Evolutionary conservation across 2,113 vertebrate genomes (phyloP).

Genomic region (Chitala chitala): DNA sequence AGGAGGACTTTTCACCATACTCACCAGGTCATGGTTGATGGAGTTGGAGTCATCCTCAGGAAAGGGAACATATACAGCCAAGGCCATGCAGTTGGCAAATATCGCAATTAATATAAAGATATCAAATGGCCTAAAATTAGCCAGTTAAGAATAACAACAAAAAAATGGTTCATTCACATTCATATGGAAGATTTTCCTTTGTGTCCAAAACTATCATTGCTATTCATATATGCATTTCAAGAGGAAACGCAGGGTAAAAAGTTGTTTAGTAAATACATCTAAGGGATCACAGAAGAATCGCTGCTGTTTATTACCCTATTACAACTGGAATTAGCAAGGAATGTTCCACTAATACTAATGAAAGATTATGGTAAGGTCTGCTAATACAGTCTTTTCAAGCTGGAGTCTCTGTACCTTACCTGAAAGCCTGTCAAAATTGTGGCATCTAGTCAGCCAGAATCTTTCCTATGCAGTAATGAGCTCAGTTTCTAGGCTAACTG

Average conservation of each 20-base stretch:
- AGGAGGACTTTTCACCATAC: slow-evolving; percentile 43
- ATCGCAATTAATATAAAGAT: slow-evolving; percentile 99
- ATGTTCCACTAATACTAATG: too few species aligned
- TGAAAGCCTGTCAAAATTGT: neutral
- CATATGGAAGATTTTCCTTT: neutral
- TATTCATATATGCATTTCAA: too few species aligned
- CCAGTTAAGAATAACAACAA: slow-evolving; percentile 69
- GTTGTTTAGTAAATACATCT: too few species aligned
- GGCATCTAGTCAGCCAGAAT: neutral
- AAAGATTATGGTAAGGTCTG: too few species aligned
- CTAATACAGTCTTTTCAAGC: too few species aligned
- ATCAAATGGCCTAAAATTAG: slow-evolving; percentile 88
- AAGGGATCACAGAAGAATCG: too few species aligned
- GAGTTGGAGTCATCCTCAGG: slow-evolving; percentile 99
- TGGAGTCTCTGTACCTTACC: too few species aligned
- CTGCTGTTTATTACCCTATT: too few species aligned
- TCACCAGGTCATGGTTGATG: slow-evolving; percentile 98
- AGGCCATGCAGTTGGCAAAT: slow-evolving; percentile 99
- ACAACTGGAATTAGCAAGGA: too few species aligned
- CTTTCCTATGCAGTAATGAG: neutral
- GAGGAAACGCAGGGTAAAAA: too few species aligned
- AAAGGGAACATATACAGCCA: slow-evolving; percentile 99
- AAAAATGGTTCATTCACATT: neutral
- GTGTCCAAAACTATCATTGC: too few species aligned
- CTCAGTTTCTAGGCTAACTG: neutral